Evolutionary conservation across 2,113 vertebrate species (phyloP).

Genomic region (Poeciliopsis retropinna): DNA sequence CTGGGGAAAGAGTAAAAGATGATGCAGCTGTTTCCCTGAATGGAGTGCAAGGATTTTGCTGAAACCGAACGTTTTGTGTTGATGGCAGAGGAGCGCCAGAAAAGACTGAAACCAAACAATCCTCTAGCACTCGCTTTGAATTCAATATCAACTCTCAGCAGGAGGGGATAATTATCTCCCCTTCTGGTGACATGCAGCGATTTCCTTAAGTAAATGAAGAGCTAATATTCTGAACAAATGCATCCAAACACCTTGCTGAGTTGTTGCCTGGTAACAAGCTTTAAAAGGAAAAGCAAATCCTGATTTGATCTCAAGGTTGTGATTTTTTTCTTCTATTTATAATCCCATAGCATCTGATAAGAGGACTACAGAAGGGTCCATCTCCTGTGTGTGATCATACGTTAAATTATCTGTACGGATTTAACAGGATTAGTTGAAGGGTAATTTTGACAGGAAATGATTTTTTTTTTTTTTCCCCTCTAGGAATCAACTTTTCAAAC

Average conservation of each 20-base stretch:
- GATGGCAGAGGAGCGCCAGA: conserved; percentile 22
- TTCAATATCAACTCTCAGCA: conserved; percentile 36
- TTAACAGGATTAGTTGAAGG: neutral
- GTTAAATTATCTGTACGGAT: conserved; percentile 4
- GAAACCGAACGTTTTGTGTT: neutral
- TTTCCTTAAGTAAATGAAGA: conserved; percentile 66
- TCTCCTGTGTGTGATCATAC: neutral
- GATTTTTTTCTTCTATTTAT: conserved; percentile 11
- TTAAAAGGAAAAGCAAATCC: conserved; percentile 29
- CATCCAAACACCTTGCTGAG: conserved; percentile 31
- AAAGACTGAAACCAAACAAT: conserved; percentile 41
- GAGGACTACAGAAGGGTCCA: neutral
- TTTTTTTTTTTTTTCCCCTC: too few relatives aligned
- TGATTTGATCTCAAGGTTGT: conserved; percentile 29
- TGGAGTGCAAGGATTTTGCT: neutral
- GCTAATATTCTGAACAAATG: conserved; percentile 55
- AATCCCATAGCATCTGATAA: conserved; percentile 34
- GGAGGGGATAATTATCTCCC: conserved; percentile 57
- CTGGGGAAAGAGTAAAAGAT: conserved; percentile 10
- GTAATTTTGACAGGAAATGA: neutral
- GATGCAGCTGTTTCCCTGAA: conserved; percentile 10
- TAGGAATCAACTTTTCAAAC: neutral
- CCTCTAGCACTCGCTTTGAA: conserved; percentile 25
- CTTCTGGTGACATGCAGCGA: conserved; percentile 41
- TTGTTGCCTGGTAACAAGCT: conserved; percentile 66